Evolutionary conservation across 2,888 invertebrate species (phyloP).

Genomic region (Andrena flavipes): DNA sequence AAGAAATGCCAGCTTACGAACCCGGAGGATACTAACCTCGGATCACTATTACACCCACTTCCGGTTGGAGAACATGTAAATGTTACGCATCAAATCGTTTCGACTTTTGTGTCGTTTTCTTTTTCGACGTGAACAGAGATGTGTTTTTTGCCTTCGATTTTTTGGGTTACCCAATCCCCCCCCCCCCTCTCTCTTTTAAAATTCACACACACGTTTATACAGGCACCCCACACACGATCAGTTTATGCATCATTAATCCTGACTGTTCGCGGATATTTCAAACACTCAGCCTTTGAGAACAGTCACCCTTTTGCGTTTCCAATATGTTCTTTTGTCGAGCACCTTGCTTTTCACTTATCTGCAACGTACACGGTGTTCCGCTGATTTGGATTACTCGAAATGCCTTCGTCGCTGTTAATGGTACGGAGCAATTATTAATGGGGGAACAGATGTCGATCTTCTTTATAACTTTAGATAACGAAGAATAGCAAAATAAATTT

Average conservation of each 20-base stretch:
- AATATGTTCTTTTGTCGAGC: constrained; percentile 33
- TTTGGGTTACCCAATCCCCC: constrained; percentile 57
- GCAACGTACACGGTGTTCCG: constrained; percentile 8
- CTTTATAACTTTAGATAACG: not conserved
- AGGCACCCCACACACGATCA: constrained; percentile 5
- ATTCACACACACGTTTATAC: constrained; percentile 9
- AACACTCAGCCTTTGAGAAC: constrained; percentile 19
- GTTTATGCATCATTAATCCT: constrained; percentile 14
- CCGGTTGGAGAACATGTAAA: constrained; percentile 56
- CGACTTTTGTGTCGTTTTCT: constrained; percentile 37
- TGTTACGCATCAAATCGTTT: constrained; percentile 46
- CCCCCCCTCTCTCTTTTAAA: constrained; percentile 34
- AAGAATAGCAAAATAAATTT: too few relatives aligned
- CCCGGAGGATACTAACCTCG: constrained; percentile 52
- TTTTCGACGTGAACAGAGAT: constrained; percentile 29
- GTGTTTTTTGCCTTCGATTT: constrained; percentile 28
- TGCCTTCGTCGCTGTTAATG: not conserved
- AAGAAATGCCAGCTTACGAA: constrained; percentile 45
- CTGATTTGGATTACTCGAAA: not conserved
- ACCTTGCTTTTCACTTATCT: constrained; percentile 28
- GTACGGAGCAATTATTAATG: not conserved
- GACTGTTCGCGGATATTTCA: not conserved
- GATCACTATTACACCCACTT: constrained; percentile 34
- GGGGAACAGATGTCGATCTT: not conserved
- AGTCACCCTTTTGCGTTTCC: constrained; percentile 33